A percentile compares a stretch with the other conserved stretches of the same genome.
Conservation (phyloP, 1,140 invertebrate species). For the Euglossa dilemma region DNA sequence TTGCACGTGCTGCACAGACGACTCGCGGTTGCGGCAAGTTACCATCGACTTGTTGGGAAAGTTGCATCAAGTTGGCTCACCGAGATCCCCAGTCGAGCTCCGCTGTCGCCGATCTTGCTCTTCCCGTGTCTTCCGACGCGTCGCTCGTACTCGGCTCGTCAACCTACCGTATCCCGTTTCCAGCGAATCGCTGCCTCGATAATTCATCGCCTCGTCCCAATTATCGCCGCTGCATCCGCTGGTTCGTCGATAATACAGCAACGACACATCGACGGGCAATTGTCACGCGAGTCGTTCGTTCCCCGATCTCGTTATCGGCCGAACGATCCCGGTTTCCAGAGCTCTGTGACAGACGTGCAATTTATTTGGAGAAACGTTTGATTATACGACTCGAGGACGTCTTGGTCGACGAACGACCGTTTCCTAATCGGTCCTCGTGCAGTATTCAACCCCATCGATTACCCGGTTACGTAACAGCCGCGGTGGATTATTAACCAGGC, state of each 20-base stretch:
- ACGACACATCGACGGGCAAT: not conserved
- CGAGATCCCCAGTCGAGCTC: slow-evolving; percentile 36
- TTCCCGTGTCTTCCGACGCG: not conserved
- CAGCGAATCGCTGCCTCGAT: no score
- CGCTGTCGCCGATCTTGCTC: not conserved
- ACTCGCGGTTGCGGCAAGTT: slow-evolving; percentile 67
- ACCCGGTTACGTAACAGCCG: slow-evolving; percentile 2
- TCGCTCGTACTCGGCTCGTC: no score
- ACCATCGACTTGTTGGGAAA: slow-evolving; percentile 70
- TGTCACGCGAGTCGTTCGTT: not conserved
- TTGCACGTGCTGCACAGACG: slow-evolving; percentile 58
- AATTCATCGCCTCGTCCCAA: no score
- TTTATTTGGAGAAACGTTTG: not conserved
- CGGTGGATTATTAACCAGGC: slow-evolving; percentile 19
- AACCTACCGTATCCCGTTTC: no score
- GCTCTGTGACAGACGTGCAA: not conserved
- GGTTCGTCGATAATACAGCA: no score
- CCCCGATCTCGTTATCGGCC: no score
- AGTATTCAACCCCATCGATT: slow-evolving; percentile 31
- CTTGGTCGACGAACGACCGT: not conserved
- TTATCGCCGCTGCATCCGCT: no score
- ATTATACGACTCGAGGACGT: not conserved
- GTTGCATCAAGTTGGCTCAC: slow-evolving; percentile 71
- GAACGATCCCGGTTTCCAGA: not conserved
- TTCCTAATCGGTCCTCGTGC: not conserved